These are phyloP conservation scores for Silurus aristotelis DNA, from an alignment of 2,797 vertebrate genomes.

Conservation along the genomic window DNA sequence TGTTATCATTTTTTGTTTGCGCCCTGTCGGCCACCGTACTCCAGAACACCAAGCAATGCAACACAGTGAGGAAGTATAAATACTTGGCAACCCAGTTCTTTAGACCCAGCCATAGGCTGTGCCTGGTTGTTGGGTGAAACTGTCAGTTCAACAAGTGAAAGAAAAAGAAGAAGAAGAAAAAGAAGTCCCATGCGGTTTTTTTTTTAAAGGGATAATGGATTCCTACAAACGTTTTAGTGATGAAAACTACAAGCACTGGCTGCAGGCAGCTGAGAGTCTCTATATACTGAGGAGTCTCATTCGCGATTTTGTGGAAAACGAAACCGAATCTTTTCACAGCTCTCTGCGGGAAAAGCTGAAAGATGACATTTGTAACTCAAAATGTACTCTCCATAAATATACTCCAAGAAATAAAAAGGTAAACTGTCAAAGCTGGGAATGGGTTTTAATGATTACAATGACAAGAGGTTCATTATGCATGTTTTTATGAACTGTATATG, in stretches of 20 bases:
- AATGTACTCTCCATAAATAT: constrained; percentile 17
- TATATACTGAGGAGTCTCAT: constrained; percentile 48
- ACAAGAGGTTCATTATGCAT: too few relatives aligned
- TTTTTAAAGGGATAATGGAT: constrained; percentile 25
- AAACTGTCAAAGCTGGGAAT: not conserved
- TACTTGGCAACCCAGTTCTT: not conserved
- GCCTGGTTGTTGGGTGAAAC: not conserved
- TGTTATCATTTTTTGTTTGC: too few relatives aligned
- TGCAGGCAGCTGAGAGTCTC: constrained; percentile 60
- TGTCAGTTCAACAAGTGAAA: not conserved
- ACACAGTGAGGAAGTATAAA: too few relatives aligned
- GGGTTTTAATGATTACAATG: too few relatives aligned
- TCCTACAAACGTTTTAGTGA: constrained; percentile 54
- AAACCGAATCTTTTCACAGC: constrained; percentile 60
- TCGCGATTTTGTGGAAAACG: constrained; percentile 56
- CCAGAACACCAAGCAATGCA: too few relatives aligned
- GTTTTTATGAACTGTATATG: too few relatives aligned
- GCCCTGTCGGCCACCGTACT: not conserved
- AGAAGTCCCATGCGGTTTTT: not conserved
- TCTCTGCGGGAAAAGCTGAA: constrained; percentile 15
- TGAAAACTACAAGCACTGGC: constrained; percentile 61
- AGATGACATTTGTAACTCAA: not conserved
- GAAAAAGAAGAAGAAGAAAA: too few relatives aligned
- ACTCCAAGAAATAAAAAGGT: constrained; percentile 11
- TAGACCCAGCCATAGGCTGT: not conserved